Conservation (phyloP, 2,113 vertebrate species). For the Bujurquina vittata region DNA sequence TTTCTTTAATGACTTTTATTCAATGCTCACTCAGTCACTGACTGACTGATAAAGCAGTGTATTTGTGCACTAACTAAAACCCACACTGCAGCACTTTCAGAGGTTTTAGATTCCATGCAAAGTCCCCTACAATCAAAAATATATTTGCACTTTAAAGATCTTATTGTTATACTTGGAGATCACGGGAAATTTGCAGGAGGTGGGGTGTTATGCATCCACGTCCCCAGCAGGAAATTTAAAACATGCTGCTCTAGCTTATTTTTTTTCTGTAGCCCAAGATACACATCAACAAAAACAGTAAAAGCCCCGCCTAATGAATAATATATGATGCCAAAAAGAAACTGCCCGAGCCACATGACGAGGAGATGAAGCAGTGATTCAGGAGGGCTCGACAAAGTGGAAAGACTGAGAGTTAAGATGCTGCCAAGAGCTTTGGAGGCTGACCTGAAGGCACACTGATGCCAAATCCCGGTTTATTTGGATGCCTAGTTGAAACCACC, state of each 20-base stretch:
- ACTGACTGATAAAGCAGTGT: not conserved
- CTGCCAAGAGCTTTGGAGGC: conserved; percentile 40
- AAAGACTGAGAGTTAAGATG: conserved; percentile 28
- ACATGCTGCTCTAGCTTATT: not conserved
- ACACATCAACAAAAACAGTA: conserved; percentile 16
- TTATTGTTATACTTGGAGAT: not conserved
- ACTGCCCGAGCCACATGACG: not conserved
- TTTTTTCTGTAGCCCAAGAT: conserved; percentile 5
- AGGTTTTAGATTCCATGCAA: not conserved
- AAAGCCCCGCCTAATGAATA: conserved; percentile 41
- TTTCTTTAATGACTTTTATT: conserved; percentile 64
- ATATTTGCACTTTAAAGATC: conserved; percentile 31
- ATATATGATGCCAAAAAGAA: conserved; percentile 2
- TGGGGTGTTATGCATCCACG: not conserved
- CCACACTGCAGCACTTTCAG: conserved; percentile 4
- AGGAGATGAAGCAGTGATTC: conserved; percentile 34
- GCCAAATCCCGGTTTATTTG: conserved; percentile 33
- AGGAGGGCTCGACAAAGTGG: conserved; percentile 9
- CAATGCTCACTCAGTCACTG: conserved; percentile 30
- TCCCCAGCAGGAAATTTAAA: conserved; percentile 14
- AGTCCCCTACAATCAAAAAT: conserved; percentile 16
- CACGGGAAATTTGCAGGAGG: conserved; percentile 16
- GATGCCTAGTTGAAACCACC: conserved; percentile 35
- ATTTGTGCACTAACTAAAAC: conserved; percentile 23
- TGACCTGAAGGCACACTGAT: conserved; percentile 29